Conservation (phyloP, 2,797 vertebrate genomes). For the Garrulus glandarius region DNA sequence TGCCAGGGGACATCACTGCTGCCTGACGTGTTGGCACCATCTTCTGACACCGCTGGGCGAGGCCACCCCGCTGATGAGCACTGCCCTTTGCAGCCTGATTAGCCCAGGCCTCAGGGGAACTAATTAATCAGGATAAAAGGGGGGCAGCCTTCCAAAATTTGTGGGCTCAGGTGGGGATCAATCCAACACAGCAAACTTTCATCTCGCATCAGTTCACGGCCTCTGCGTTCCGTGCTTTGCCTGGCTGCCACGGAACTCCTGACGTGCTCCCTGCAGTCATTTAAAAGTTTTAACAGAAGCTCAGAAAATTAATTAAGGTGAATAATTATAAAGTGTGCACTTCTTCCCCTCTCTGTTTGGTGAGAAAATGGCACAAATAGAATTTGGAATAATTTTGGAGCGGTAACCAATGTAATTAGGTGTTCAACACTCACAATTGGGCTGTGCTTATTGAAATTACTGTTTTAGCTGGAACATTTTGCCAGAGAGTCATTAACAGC, state of each 20-base stretch:
- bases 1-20: neutral
- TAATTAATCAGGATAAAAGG: conserved; percentile 56
- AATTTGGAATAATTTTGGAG: conserved; percentile 69
- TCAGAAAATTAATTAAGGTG: conserved; percentile 74
- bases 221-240: neutral
- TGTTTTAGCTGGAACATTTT: conserved; percentile 73
- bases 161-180: conserved; percentile 34
- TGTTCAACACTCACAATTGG: conserved; percentile 72
- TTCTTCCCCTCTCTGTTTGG: conserved; percentile 33
- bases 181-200: conserved; percentile 1
- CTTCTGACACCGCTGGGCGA: neutral
- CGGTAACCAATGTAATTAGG: conserved; percentile 72
- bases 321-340: conserved; percentile 57
- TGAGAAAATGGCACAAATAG: conserved; percentile 40
- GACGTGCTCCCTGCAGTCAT: neutral
- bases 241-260: neutral
- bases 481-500: conserved; percentile 76
- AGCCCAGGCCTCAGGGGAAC: neutral
- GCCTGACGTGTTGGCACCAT: neutral
- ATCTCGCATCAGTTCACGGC: neutral
- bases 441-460: conserved; percentile 75
- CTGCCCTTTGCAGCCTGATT: neutral
- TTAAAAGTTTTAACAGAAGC: conserved; percentile 26
- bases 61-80: neutral
- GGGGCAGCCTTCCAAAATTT: conserved; percentile 22